These are phyloP conservation scores for Conomelus anceps DNA, from an alignment of 2,888 invertebrate genomes.

Conservation along the genomic window DNA sequence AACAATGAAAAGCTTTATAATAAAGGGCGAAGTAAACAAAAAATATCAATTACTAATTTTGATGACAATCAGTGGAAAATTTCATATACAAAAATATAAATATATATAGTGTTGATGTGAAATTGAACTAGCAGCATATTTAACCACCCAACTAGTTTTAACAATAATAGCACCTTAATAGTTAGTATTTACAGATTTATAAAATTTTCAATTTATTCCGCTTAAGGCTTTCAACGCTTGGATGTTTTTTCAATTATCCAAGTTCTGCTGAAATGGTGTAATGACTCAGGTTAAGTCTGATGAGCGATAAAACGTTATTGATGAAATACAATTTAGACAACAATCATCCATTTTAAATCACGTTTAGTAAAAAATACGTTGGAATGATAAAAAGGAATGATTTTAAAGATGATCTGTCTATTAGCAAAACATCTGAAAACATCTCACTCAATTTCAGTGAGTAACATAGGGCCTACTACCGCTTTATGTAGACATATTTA, in stretches of 20 bases:
- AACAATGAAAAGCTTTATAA: neutral
- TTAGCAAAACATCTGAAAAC: neutral
- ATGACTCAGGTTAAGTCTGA: neutral
- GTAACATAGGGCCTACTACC: too few species aligned
- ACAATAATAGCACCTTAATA: neutral
- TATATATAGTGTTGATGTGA: neutral
- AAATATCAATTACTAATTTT: neutral
- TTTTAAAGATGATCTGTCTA: neutral
- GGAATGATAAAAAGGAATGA: neutral
- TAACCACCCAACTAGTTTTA: neutral
- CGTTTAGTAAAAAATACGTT: neutral
- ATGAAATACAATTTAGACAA: neutral
- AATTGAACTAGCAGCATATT: neutral
- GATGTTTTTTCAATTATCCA: neutral
- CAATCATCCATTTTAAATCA: neutral
- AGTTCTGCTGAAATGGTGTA: neutral
- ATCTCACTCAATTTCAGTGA: neutral
- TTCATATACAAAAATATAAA: neutral
- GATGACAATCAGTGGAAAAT: neutral
- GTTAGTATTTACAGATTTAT: neutral
- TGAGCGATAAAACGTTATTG: too few species aligned
- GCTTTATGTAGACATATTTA: too few species aligned
- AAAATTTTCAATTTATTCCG: neutral
- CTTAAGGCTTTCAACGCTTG: neutral
- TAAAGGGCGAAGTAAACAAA: neutral